Base-by-base conservation (phyloP, 2,113 vertebrate species). In the Sinosuthora webbiana region DNA sequence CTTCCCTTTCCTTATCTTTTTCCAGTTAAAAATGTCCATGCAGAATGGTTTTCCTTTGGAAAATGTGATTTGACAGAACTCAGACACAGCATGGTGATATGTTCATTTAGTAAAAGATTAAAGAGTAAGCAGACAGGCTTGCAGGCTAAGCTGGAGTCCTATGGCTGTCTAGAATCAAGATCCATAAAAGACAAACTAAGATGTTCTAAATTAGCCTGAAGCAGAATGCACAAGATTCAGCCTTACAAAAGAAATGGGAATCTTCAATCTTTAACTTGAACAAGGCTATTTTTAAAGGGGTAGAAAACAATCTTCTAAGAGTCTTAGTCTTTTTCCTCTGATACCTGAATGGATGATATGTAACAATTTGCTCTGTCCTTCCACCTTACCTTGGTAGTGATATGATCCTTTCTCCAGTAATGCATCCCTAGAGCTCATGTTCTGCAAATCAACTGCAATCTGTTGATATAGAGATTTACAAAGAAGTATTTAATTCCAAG, bases 81-180 rank as follows among this genome's bases (percentile, higher is more conserved):
- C 55, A 96, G 92, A 67, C 71, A 74, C 39, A 83, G 63, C 33
- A 70, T 27, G 31, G 28, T 55, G 50, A 80, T 69, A 11, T 88
- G 82, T 80, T 93, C 79, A 74, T 92, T 92, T 90, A 86, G 50
- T 6, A 77, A 80, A 87, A 87, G 53, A 95, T 92, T 86, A 96
- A 55, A 90, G 45, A 95, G 68, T 27, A 83, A 94, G 37, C 44
- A 87, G 50, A 69, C 59, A 85, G 49, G 62, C 57, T 96, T 90
- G n/a, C 63, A 92, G 67, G 59, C 85, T 80, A 59, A 85, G 50
- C 53, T 85, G 57, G 49, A 90, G 35, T 64, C 62, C 62, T 59
- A 10, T 49, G 63, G 59, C 71, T 88, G 60, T 74, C 71, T 78
- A 53, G 42, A 88, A 88, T 25, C 67, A 70, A 90, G 68, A 77